phyloP scores from a whole-genome alignment of 1,140 invertebrate genomes.

The Penaeus vannamei region DNA sequence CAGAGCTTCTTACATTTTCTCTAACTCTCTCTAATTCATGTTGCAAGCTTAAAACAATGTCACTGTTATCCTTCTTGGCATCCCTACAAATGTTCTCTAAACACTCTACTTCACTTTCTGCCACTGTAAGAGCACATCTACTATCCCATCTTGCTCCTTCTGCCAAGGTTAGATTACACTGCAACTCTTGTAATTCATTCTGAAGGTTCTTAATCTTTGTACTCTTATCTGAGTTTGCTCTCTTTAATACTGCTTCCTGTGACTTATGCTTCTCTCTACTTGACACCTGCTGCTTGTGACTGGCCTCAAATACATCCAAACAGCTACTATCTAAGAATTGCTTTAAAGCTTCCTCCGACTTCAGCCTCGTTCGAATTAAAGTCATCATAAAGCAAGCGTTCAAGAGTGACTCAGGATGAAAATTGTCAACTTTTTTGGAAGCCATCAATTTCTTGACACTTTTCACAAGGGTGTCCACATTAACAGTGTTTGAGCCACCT shows the following conservation, averaged over 20 bases:
- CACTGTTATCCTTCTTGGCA: neutral
- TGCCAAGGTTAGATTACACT: neutral
- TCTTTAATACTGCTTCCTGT: neutral
- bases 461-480: constrained; percentile 37
- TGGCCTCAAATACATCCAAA: constrained; percentile 42
- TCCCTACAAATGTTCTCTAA: constrained; percentile 23
- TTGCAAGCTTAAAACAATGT: neutral
- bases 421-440: neutral
- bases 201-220: neutral
- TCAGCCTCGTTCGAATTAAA: constrained; percentile 46
- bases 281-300: constrained; percentile 40
- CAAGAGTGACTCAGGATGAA: constrained; percentile 48
- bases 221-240: neutral
- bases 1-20: neutral
- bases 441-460: constrained; percentile 40
- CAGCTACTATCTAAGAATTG: constrained; percentile 50
- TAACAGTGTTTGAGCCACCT: constrained; percentile 43
- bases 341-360: constrained; percentile 25
- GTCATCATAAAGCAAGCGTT: constrained; percentile 59
- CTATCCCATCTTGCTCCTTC: neutral
- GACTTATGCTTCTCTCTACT: neutral
- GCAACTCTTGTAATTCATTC: constrained; percentile 39
- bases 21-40: neutral
- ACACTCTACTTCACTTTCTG: constrained; percentile 35
- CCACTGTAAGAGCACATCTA: neutral